Conservation (phyloP, 2,113 vertebrate species). For the Scatophagus argus region DNA sequence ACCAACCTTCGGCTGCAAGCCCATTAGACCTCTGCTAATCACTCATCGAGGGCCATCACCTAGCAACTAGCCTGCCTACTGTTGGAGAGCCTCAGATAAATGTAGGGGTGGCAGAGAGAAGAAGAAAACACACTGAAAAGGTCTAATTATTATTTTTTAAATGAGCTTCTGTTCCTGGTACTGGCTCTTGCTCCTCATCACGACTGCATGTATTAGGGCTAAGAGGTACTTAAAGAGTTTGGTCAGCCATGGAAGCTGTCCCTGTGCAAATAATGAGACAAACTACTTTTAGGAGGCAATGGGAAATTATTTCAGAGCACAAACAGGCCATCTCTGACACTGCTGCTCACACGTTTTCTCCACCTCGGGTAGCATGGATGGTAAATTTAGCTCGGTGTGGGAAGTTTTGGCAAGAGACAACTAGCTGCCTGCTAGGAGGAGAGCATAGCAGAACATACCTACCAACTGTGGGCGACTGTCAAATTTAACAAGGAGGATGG, state of each 20-base stretch:
- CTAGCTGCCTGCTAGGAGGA: conserved; percentile 67
- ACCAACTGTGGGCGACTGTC: conserved; percentile 77
- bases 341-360: conserved; percentile 68
- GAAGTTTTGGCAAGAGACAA: conserved; percentile 77
- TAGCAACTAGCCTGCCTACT: conserved; percentile 71
- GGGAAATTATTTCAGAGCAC: conserved; percentile 56
- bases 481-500: conserved; percentile 63
- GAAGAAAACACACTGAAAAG: neutral
- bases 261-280: conserved; percentile 55
- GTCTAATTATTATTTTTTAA: conserved; percentile 33
- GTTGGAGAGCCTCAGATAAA: conserved; percentile 32
- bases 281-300: conserved; percentile 54
- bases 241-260: conserved; percentile 4
- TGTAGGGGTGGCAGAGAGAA: neutral
- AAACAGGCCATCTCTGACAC: conserved; percentile 65
- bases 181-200: conserved; percentile 10
- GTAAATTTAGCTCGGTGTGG: conserved; percentile 81
- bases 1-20: conserved; percentile 32
- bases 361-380: conserved; percentile 59
- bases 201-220: neutral
- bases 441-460: conserved; percentile 68
- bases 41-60: conserved; percentile 67
- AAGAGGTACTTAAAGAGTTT: conserved; percentile 23
- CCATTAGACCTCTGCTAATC: conserved; percentile 56
- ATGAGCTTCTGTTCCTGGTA: neutral